Conservation (phyloP, 2,797 vertebrate genomes). For the Sebastes taczanowskii region DNA sequence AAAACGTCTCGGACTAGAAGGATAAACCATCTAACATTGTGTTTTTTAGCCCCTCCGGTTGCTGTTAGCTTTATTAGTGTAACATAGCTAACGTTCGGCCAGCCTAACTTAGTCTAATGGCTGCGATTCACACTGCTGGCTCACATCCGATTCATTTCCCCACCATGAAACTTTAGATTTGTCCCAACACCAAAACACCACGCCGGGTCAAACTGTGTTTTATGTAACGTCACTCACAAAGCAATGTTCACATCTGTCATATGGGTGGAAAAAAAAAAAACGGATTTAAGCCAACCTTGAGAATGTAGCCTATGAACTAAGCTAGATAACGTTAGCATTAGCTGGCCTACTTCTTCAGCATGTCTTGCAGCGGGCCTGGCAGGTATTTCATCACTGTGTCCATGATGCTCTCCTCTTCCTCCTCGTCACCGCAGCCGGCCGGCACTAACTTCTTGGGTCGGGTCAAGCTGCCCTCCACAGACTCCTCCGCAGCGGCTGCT, state of each 20-base stretch:
- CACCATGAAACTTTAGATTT: slow-evolving; percentile 15
- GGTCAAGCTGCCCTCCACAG: slow-evolving; percentile 92
- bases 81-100: slow-evolving; percentile 37
- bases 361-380: slow-evolving; percentile 97
- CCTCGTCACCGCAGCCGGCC: slow-evolving; percentile 93
- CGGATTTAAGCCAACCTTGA: slow-evolving; percentile 53
- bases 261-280: slow-evolving; percentile 17
- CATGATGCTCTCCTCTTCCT: slow-evolving; percentile 96
- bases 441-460: slow-evolving; percentile 95
- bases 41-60: slow-evolving; percentile 53
- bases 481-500: slow-evolving; percentile 90
- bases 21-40: slow-evolving; percentile 51
- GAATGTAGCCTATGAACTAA: slow-evolving; percentile 60
- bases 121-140: slow-evolving; percentile 47
- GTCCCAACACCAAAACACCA: slow-evolving; percentile 9
- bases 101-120: slow-evolving; percentile 46
- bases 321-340: slow-evolving; percentile 52
- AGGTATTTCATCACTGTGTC: slow-evolving; percentile 99
- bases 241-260: neutral
- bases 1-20: slow-evolving; percentile 69
- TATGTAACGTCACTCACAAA: neutral
- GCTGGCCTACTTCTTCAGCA: slow-evolving; percentile 93
- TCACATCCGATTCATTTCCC: slow-evolving; percentile 31
- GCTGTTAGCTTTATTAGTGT: slow-evolving; percentile 43
- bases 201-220: neutral